phyloP scores from a whole-genome alignment of 2,888 invertebrate species.

The Zonitis immaculata region DNA sequence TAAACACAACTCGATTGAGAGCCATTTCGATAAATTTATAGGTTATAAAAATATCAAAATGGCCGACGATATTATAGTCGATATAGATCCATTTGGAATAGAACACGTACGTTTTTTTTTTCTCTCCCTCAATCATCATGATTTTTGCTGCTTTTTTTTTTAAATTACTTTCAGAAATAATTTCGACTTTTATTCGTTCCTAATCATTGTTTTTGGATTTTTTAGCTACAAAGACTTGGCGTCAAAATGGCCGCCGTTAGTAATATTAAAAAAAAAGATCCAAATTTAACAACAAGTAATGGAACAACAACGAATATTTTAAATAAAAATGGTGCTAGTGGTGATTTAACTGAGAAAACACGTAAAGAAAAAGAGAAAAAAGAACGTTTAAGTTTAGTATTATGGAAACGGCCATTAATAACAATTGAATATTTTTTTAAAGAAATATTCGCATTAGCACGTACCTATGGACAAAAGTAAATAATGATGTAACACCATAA shows the following conservation, averaged over 20 bases:
- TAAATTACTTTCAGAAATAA: not conserved
- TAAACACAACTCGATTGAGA: too few species aligned
- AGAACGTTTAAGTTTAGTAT: slow-evolving; percentile 64
- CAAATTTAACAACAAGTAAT: slow-evolving; percentile 23
- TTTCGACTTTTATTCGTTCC: too few species aligned
- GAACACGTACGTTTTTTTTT: not conserved
- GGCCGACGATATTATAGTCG: not conserved
- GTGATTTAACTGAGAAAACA: slow-evolving; percentile 25
- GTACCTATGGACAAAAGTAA: slow-evolving; percentile 56
- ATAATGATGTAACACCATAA: not conserved
- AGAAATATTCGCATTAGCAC: slow-evolving; percentile 64
- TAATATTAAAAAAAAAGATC: slow-evolving; percentile 35
- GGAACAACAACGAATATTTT: slow-evolving; percentile 24
- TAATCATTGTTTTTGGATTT: slow-evolving; percentile 25
- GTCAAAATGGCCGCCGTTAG: slow-evolving; percentile 59
- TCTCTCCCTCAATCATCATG: not conserved
- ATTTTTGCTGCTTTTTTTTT: slow-evolving; percentile 2
- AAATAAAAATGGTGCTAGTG: slow-evolving; percentile 15
- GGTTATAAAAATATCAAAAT: not conserved
- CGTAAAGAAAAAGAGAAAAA: slow-evolving; percentile 50
- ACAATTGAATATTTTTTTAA: slow-evolving; percentile 75
- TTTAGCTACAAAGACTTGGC: slow-evolving; percentile 62
- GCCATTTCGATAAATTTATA: not conserved
- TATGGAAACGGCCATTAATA: slow-evolving; percentile 76
- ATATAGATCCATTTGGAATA: not conserved